A percentile compares a stretch with the other conserved stretches of the same genome.
phyloP scores from a whole-genome alignment of 1,140 invertebrate genomes.

The Mesaphorura yosii region DNA sequence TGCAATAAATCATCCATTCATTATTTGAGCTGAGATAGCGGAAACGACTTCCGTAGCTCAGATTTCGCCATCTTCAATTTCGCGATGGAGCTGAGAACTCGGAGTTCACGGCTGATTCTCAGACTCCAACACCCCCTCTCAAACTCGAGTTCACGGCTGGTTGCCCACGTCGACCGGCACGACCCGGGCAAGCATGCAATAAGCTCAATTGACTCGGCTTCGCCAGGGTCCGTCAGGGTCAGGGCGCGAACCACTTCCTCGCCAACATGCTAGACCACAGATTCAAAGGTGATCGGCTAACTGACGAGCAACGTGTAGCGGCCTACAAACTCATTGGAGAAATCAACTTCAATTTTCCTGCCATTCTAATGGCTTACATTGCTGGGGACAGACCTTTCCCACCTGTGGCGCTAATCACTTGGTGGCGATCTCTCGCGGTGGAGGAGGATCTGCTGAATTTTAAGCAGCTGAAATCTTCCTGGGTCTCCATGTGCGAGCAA shows the following conservation, averaged over 20 bases:
- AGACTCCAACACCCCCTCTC: too few relatives aligned
- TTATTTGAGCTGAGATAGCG: too few relatives aligned
- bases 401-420: neutral
- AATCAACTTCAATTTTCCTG: neutral
- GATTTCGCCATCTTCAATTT: too few relatives aligned
- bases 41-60: too few relatives aligned
- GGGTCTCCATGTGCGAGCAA: slow-evolving; percentile 6
- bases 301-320: neutral
- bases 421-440: neutral
- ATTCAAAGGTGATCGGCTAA: neutral
- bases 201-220: too few relatives aligned
- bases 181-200: too few relatives aligned
- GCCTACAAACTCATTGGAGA: neutral
- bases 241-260: neutral
- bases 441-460: neutral
- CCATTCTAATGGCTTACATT: neutral
- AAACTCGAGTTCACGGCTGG: too few relatives aligned
- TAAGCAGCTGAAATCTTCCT: neutral
- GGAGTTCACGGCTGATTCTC: too few relatives aligned
- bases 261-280: slow-evolving; percentile 1
- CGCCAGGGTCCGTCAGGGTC: too few relatives aligned
- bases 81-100: too few relatives aligned
- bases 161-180: too few relatives aligned
- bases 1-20: too few relatives aligned
- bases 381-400: neutral